phyloP scores from a whole-genome alignment of 2,888 invertebrate species.

The Masnerella sp. region DNA sequence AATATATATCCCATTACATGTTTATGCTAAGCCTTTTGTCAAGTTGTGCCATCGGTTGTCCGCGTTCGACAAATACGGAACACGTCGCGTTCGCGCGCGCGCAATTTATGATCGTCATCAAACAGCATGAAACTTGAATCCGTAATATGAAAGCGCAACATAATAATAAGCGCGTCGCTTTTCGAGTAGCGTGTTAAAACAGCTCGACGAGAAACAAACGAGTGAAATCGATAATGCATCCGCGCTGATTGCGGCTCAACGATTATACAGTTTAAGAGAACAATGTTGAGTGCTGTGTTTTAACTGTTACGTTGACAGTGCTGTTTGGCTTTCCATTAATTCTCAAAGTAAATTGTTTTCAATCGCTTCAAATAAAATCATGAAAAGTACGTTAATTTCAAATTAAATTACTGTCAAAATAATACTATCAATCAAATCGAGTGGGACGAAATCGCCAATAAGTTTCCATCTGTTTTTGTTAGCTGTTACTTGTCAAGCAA shows the following conservation, averaged over 20 bases:
- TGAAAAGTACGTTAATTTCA: constrained; percentile 55
- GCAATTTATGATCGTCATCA: constrained; percentile 58
- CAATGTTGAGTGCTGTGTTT: constrained; percentile 59
- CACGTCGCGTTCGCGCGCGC: constrained; percentile 37
- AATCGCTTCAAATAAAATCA: constrained; percentile 49
- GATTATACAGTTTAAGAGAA: constrained; percentile 59
- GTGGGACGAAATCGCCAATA: background rate
- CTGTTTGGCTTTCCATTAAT: constrained; percentile 59
- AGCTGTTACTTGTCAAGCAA: too few relatives aligned
- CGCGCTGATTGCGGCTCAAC: constrained; percentile 59
- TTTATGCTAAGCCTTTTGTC: constrained; percentile 58
- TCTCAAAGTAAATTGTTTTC: constrained; percentile 59
- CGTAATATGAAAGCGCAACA: constrained; percentile 59
- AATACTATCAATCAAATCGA: constrained; percentile 49
- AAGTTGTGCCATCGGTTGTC: constrained; percentile 52
- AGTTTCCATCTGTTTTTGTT: constrained; percentile 16
- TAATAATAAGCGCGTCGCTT: constrained; percentile 58
- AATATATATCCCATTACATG: constrained; percentile 58
- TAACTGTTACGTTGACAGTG: constrained; percentile 55
- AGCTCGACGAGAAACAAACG: constrained; percentile 58
- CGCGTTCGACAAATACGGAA: constrained; percentile 50
- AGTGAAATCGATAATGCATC: constrained; percentile 59
- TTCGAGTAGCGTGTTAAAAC: constrained; percentile 59
- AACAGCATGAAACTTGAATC: constrained; percentile 60
- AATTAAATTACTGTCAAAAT: constrained; percentile 48